Evolutionary conservation across 2,113 vertebrate genomes (phyloP).

Genomic region (Amblyopsis rosae): DNA sequence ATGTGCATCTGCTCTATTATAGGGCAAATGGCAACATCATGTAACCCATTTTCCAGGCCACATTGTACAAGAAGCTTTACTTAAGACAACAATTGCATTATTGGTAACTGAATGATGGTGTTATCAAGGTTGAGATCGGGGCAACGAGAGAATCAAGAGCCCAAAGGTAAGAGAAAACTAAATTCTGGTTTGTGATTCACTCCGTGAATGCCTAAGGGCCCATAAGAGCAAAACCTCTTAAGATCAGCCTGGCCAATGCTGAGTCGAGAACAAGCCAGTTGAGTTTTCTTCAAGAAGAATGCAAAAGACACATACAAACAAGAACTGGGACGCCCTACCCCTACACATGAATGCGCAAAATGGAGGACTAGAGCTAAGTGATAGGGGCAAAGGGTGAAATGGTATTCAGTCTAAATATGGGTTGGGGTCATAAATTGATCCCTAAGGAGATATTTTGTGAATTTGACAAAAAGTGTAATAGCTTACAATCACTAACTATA

Average conservation of each 20-base stretch:
- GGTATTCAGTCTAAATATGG: no score
- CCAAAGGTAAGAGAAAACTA: conserved; percentile 56
- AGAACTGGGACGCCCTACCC: no score
- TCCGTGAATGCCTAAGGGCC: conserved; percentile 28
- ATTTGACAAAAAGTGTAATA: no score
- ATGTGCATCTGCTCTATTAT: conserved; percentile 28
- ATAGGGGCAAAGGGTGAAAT: no score
- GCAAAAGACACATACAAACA: no score
- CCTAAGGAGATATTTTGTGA: no score
- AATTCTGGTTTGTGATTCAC: conserved; percentile 61
- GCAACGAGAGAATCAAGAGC: conserved; percentile 32
- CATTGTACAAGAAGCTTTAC: conserved; percentile 41
- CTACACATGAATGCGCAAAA: no score
- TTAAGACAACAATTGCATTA: conserved; percentile 43
- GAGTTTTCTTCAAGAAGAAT: no score
- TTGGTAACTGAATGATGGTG: conserved; percentile 51
- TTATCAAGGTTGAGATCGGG: conserved; percentile 60
- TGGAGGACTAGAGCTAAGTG: no score
- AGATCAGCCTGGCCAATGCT: conserved; percentile 26
- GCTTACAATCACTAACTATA: no score
- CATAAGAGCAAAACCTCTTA: conserved; percentile 11
- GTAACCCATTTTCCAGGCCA: conserved; percentile 42
- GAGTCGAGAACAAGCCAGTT: no score
- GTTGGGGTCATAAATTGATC: no score
- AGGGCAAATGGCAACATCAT: conserved; percentile 44